Base-by-base conservation (phyloP, 2,113 vertebrate genomes). In the Mobula hypostoma region DNA sequence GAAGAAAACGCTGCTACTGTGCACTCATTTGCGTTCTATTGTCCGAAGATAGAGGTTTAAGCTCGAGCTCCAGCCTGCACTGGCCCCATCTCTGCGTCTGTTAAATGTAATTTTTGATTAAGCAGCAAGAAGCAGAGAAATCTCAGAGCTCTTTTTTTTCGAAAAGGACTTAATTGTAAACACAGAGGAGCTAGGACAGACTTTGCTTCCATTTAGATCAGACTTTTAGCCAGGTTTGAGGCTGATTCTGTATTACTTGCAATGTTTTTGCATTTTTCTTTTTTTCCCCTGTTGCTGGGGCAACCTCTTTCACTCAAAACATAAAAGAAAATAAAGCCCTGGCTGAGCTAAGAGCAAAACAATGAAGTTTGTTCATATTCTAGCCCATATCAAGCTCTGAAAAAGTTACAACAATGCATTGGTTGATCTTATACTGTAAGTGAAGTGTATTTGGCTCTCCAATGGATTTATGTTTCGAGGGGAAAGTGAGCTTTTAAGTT, bases 321-420 rank as follows among this genome's bases (percentile, higher is more conserved):
- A 96, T 96, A 97, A 97, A 97, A 94, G 96, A 94, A 95, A 96
- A 96, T 96, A 97, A 97, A 97, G 95, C 96, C 96, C 95, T 96
- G 96, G 97, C 96, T 96, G 96, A 97, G 96, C 95, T 95, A 96
- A 96, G 96, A 95, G 96, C 96, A 96, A 97, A 97, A 97, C 97
- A 97, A 97, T 97, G 97, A 96, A 97, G 97, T 97, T 97, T 97
- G 97, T 97, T 96, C 97, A 97, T 97, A 97, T 97, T 97, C 97
- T 97, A 96, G 96, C 79, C 95, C 61, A 95, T 95, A 97, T 97
- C 96, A 93, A 40, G 91, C 36, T 93, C 68, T 70, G 27, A 56
- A 93, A 92, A 76, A 7, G 66, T 93, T 56, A 93, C 74, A 74
- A 76, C 91, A 93, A 93, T 93, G 36, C 70, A 9, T 92, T 92